phyloP scores from a whole-genome alignment of 2,888 invertebrate genomes.

The Cryptocephalus primarius region DNA sequence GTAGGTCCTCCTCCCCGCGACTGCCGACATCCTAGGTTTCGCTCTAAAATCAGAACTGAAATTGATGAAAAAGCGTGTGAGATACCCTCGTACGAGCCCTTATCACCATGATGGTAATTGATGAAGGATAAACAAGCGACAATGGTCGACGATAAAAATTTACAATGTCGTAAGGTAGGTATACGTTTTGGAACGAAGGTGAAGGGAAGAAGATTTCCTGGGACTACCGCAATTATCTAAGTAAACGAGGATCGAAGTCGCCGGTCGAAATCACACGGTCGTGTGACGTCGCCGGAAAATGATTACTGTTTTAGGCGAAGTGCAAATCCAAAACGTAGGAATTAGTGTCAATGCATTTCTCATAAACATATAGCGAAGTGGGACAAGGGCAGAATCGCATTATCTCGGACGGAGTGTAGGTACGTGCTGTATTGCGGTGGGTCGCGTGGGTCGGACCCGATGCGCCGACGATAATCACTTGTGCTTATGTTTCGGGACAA shows the following conservation, averaged over 20 bases:
- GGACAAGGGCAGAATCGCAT: slow-evolving; percentile 25
- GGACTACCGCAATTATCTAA: no score
- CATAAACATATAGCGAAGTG: slow-evolving; percentile 22
- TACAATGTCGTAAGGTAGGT: not conserved
- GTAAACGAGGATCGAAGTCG: no score
- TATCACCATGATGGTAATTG: not conserved
- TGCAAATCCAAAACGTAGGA: slow-evolving; percentile 4
- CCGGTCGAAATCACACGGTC: no score
- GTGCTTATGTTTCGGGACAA: no score
- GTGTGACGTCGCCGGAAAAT: no score
- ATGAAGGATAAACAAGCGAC: slow-evolving; percentile 1
- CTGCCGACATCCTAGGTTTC: slow-evolving; percentile 55
- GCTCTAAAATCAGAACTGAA: slow-evolving; percentile 49
- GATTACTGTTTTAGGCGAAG: not conserved
- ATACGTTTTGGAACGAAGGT: no score
- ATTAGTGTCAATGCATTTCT: slow-evolving; percentile 30
- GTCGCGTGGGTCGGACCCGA: no score
- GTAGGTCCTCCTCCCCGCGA: slow-evolving; percentile 67
- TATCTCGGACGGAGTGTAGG: not conserved
- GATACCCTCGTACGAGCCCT: not conserved
- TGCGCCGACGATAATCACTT: no score
- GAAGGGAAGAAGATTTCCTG: no score
- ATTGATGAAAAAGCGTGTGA: slow-evolving; percentile 25
- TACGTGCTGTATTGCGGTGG: no score
- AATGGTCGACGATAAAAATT: not conserved